Evolutionary conservation across 2,888 invertebrate genomes (phyloP), one percentile per base, ranked within the genome.

Genomic region (Holacanthella duospinosa): DNA sequence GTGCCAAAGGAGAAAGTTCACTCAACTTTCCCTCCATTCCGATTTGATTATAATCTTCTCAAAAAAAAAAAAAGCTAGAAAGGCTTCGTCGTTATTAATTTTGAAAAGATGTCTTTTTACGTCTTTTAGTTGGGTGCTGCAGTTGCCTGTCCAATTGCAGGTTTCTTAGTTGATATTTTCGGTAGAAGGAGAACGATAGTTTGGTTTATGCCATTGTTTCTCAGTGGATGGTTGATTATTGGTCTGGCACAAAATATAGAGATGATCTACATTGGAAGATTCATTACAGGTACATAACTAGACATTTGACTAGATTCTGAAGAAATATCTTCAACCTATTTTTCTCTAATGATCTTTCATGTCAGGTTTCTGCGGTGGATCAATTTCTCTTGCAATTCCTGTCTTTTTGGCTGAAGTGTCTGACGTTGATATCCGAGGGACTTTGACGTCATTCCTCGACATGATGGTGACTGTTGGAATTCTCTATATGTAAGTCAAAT

Each of bases 381-480:
- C 65, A 12, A 66, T 88, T 75, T 90, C 89, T 73, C 85, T 90
- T 24, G 86, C 88, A 0, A 88, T 87, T 0, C 93, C 94, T 0
- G 83, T 92, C 66, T 91, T 95, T 80, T 89, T 90, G 55, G 85
- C 91, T 0, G 95, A 95, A 80, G 90, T 90, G 55, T 85, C 92
- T 0, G 87, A 92, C 71, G 88, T 86, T 71, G 84, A 86, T 29
- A 85, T 92, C 71, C 82, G 94, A 62, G 95, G 94, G 1, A 83
- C 85, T 0, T 78, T 94, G 0, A 93, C 93, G 1, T 88, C 89
- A 56, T 90, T 86, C 74, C 91, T 92, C 75, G 94, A 94, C 75
- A 78, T 95, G 25, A 86, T 89, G 84, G 81, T 93, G 63, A 66
- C 66, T 16, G 48, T 68, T 24, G 72, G 72, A 21, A 72, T 72